These are phyloP conservation scores for Smithornis capensis DNA, from an alignment of 2,113 vertebrate species.

Conservation along the genomic window DNA sequence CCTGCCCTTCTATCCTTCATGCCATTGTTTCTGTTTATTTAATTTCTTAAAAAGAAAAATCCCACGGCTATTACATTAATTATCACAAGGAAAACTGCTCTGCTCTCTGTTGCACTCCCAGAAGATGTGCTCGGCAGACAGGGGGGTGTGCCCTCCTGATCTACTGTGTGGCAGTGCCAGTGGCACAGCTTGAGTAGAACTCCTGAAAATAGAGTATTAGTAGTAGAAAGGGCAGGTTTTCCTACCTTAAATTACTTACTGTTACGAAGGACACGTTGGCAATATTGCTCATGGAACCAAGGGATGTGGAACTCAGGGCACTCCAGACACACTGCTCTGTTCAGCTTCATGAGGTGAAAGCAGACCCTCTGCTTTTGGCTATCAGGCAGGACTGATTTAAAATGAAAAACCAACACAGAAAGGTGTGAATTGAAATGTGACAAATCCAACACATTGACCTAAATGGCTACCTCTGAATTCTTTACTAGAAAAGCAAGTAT, in stretches of 20 bases:
- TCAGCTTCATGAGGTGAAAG: slow-evolving; percentile 35
- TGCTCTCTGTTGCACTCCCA: background rate
- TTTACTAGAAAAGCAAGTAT: background rate
- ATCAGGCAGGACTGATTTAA: slow-evolving; percentile 3
- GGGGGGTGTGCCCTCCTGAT: background rate
- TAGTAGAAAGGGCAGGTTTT: background rate
- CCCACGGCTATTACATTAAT: background rate
- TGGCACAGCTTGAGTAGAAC: background rate
- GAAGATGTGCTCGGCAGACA: background rate
- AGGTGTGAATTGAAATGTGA: background rate
- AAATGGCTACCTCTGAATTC: background rate
- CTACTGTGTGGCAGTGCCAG: background rate
- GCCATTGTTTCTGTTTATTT: background rate
- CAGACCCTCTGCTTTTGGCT: background rate
- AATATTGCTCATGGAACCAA: slow-evolving; percentile 52
- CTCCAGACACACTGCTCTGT: slow-evolving; percentile 62
- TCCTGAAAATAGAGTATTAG: background rate
- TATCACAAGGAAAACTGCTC: background rate
- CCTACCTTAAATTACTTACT: slow-evolving; percentile 7
- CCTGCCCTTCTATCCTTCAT: background rate
- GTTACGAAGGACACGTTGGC: background rate
- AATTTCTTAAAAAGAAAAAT: background rate
- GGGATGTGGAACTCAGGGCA: slow-evolving; percentile 53
- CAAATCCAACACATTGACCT: background rate
- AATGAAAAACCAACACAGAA: background rate